Evolutionary conservation across 1,140 invertebrate genomes (phyloP).

Genomic region (Dendrolimus kikuchii): DNA sequence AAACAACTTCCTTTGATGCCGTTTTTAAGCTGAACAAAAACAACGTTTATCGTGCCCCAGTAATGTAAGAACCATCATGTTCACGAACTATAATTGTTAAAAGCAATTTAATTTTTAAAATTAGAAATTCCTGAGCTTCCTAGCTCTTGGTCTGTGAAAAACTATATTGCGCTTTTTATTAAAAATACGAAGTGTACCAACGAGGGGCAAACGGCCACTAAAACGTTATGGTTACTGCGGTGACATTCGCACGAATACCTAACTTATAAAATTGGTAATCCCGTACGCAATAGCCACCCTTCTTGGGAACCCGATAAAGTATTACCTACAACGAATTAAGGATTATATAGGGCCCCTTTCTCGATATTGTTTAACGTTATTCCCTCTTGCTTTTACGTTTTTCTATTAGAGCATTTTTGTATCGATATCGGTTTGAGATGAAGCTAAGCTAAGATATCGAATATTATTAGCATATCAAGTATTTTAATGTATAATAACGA

Average conservation of each 20-base stretch:
- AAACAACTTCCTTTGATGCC: too few relatives aligned
- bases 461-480: constrained; percentile 1
- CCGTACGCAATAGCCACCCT: constrained; percentile 33
- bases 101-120: constrained; percentile 57
- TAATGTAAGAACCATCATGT: constrained; percentile 8
- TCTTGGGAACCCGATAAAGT: constrained; percentile 39
- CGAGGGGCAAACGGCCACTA: constrained; percentile 63
- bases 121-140: constrained; percentile 52
- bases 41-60: neutral
- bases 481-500: neutral
- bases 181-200: constrained; percentile 63
- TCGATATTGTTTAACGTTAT: constrained; percentile 27
- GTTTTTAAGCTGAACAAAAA: too few relatives aligned
- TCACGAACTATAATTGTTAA: constrained; percentile 29
- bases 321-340: constrained; percentile 37
- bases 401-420: constrained; percentile 8
- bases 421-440: neutral
- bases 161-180: constrained; percentile 68
- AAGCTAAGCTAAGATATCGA: neutral
- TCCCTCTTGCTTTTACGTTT: constrained; percentile 17
- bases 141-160: constrained; percentile 42
- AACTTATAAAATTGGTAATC: constrained; percentile 68
- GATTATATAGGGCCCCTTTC: constrained; percentile 22
- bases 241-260: constrained; percentile 62
- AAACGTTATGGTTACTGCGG: constrained; percentile 68